Conservation (phyloP, 2,888 invertebrate species). For the Oegoconia quadripuncta region DNA sequence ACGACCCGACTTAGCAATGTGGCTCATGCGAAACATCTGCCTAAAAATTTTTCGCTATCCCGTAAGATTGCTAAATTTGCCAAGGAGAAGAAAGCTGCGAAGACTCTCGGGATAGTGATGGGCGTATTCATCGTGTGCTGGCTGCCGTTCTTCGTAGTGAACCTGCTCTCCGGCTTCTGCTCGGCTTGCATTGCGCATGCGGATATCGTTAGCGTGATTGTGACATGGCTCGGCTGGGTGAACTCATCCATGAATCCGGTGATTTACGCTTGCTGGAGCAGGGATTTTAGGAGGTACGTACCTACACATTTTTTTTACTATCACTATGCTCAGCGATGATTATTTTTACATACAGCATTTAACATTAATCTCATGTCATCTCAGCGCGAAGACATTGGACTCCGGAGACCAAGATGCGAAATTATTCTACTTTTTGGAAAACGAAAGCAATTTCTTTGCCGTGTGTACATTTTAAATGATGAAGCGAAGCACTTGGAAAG, state of each 20-base stretch:
- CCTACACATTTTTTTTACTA: background rate
- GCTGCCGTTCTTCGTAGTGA: constrained; percentile 98
- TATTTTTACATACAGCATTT: no score
- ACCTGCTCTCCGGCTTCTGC: constrained; percentile 94
- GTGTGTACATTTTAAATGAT: no score
- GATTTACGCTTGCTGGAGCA: constrained; percentile 98
- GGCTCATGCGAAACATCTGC: constrained; percentile 81
- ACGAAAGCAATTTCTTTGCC: no score
- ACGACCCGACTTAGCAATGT: constrained; percentile 83
- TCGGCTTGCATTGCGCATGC: constrained; percentile 92
- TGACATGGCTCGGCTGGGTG: constrained; percentile 97
- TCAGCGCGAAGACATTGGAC: no score
- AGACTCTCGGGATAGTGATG: constrained; percentile 97
- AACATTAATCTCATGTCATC: no score
- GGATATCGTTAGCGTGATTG: constrained; percentile 91
- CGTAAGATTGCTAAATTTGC: constrained; percentile 96
- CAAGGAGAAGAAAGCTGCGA: constrained; percentile 98
- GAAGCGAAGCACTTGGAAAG: no score
- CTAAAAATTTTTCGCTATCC: constrained; percentile 95
- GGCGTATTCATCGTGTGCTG: constrained; percentile 98
- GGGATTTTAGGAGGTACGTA: constrained; percentile 92
- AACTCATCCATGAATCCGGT: constrained; percentile 98
- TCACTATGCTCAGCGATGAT: no score
- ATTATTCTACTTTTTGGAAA: no score
- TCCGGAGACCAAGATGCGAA: no score